A percentile compares a stretch with the other conserved stretches of the same genome.
Conservation (phyloP, 64 coral and sea anemone genomes). For the Astreopora myriophthalma region DNA sequence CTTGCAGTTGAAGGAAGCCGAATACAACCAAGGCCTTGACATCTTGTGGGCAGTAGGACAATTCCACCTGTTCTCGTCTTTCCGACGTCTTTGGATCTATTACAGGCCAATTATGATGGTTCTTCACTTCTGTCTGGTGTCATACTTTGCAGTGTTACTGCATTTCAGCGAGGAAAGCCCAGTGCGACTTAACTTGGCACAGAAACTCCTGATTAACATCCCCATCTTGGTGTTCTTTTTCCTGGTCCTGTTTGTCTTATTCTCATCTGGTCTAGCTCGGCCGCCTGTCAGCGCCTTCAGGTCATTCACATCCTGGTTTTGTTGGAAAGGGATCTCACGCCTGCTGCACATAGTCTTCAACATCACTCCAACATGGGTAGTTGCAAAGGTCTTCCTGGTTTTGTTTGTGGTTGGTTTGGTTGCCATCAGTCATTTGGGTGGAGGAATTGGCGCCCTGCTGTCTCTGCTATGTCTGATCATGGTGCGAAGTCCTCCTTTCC, state of each 20-base stretch:
- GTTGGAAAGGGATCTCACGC: conserved; percentile 60
- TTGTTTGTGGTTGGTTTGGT: conserved; percentile 79
- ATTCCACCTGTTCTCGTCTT: conserved; percentile 97
- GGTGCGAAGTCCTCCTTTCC: conserved; percentile 83
- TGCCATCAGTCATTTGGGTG: conserved; percentile 70
- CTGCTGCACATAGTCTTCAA: conserved; percentile 83
- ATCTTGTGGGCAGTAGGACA: conserved; percentile 99
- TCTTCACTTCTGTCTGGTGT: conserved; percentile 79
- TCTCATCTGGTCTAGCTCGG: conserved; percentile 75
- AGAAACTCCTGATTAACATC: conserved; percentile 54
- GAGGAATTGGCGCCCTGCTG: conserved; percentile 70
- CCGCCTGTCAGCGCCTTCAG: conserved; percentile 72
- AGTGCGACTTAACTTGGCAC: background rate
- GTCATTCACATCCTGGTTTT: conserved; percentile 70
- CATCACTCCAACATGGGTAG: conserved; percentile 75
- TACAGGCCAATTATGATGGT: conserved; percentile 90
- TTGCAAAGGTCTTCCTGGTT: conserved; percentile 80
- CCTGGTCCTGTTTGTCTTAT: conserved; percentile 66
- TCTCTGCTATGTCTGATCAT: conserved; percentile 85
- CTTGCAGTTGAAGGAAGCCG: conserved; percentile 92
- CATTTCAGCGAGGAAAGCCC: conserved; percentile 12
- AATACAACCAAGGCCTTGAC: conserved; percentile 95
- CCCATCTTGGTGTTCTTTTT: conserved; percentile 75
- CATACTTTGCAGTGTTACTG: conserved; percentile 68
- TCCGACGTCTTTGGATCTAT: conserved; percentile 87